phyloP scores from a whole-genome alignment of 2,113 vertebrate species.

The Myodes glareolus region DNA sequence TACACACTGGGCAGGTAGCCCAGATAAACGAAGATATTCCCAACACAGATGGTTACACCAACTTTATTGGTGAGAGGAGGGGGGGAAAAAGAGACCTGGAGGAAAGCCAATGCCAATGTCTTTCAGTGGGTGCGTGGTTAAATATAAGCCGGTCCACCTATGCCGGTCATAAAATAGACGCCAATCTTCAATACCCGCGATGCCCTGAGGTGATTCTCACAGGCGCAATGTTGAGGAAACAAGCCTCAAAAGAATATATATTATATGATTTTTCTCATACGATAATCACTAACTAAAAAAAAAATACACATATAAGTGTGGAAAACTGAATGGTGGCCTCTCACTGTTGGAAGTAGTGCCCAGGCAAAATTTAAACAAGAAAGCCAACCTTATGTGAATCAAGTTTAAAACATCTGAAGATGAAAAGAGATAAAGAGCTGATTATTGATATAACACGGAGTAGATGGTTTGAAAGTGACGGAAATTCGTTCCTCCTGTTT shows the following conservation, averaged over 20 bases:
- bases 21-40: background rate
- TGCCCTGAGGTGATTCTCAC: background rate
- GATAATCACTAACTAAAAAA: background rate
- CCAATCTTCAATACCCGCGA: background rate
- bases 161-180: background rate
- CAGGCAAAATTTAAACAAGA: background rate
- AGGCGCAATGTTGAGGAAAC: background rate
- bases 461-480: background rate
- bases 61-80: background rate
- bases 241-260: background rate
- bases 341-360: background rate
- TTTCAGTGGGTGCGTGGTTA: background rate
- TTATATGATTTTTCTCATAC: background rate
- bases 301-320: background rate
- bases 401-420: background rate
- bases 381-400: background rate
- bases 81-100: background rate
- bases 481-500: background rate
- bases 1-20: background rate
- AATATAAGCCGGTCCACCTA: background rate
- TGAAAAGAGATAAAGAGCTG: background rate
- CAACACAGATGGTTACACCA: background rate
- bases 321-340: background rate
- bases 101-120: background rate
- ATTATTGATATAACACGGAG: background rate